phyloP scores from a whole-genome alignment of 2,888 invertebrate genomes.

The Amblyjoppa proteus region DNA sequence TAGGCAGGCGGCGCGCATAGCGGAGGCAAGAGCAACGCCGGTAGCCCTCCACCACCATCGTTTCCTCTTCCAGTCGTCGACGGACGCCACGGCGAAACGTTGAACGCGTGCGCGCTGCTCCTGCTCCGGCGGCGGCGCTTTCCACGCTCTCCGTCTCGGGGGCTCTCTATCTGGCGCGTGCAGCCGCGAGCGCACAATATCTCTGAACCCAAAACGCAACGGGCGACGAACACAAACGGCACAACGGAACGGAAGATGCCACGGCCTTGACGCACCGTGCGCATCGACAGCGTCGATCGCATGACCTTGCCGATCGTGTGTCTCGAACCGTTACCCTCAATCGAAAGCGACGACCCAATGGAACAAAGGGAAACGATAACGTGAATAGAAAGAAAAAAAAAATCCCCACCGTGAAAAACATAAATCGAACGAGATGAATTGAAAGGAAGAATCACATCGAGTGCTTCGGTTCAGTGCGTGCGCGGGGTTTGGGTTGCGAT shows the following conservation, averaged over 20 bases:
- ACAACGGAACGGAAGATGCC: slow-evolving; percentile 60
- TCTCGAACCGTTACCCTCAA: not conserved
- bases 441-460: slow-evolving; percentile 4
- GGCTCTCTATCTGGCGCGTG: slow-evolving; percentile 45
- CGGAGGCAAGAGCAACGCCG: slow-evolving; percentile 57
- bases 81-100: slow-evolving; percentile 71
- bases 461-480: slow-evolving; percentile 24
- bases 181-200: slow-evolving; percentile 37
- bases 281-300: slow-evolving; percentile 67
- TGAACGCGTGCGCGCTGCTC: slow-evolving; percentile 70
- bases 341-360: not conserved
- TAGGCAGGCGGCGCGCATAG: slow-evolving; percentile 40
- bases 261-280: slow-evolving; percentile 69
- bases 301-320: slow-evolving; percentile 49
- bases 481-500: not conserved
- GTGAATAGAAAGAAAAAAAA: not conserved
- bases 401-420: not conserved
- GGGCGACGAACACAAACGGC: slow-evolving; percentile 13
- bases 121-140: slow-evolving; percentile 63
- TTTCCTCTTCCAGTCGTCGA: slow-evolving; percentile 71
- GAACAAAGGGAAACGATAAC: not conserved
- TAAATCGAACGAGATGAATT: not conserved
- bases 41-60: slow-evolving; percentile 51
- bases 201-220: slow-evolving; percentile 2
- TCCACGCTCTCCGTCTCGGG: slow-evolving; percentile 25